phyloP scores from a whole-genome alignment of 2,113 vertebrate species.

The Sclerurus mexicanus region DNA sequence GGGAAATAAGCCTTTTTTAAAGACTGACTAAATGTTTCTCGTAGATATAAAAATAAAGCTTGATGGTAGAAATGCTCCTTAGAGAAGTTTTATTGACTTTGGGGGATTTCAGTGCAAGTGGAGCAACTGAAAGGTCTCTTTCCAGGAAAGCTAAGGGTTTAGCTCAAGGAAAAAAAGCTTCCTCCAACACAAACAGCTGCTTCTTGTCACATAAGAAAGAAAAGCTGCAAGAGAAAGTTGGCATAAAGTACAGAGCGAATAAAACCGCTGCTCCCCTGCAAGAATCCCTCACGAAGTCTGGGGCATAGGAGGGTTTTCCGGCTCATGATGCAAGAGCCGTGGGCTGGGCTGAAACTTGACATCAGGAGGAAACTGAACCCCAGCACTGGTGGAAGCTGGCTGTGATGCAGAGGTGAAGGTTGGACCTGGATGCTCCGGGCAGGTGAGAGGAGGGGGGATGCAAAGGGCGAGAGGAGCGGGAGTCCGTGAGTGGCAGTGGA shows the following conservation, averaged over 20 bases:
- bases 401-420: constrained; percentile 34
- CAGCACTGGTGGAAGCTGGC: not conserved
- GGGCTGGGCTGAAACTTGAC: constrained; percentile 8
- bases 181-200: not conserved
- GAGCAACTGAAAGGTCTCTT: not conserved
- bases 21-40: not conserved
- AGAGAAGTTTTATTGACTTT: not conserved
- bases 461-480: not conserved
- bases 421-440: not conserved
- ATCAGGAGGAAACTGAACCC: not conserved
- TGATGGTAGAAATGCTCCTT: not conserved
- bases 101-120: not conserved
- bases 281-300: not conserved
- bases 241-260: not conserved
- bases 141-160: not conserved
- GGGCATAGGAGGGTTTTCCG: not conserved
- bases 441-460: not conserved
- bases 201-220: not conserved
- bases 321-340: not conserved
- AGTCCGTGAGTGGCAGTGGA: not conserved
- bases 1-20: not conserved
- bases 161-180: not conserved
- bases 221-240: not conserved
- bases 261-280: not conserved
- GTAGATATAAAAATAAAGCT: not conserved